Evolutionary conservation across 2,888 invertebrate species (phyloP), one percentile per base, ranked within the genome.

Genomic region (Thecocarcelia acutangulata): DNA sequence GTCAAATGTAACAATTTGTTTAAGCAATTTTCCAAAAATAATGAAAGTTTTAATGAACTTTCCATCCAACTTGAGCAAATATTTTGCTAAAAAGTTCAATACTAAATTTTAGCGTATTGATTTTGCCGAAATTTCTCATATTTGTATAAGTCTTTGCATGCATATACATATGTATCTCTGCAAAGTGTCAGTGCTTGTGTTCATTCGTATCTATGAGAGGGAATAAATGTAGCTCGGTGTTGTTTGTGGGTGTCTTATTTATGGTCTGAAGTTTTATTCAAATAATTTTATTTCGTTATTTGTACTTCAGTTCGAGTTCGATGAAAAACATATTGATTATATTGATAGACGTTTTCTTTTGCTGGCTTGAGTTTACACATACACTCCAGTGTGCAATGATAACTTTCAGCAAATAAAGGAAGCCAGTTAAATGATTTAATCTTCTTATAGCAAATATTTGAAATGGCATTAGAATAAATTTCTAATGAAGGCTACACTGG

Each of bases 281-380:
- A 50, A 50, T 11, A 50, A n/a, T 11, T 54, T 37, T 15, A 66
- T 50, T 66, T 50, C n/a, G 37, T 37, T 63, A 63, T 33, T 63
- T 19, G 21, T 48, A 19, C 13, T 21, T 64, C 12, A 21, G 37
- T 64, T 50, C 12, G 21, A 19, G 37, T 19, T 9, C 11, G n/a
- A n/a, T n/a, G n/a, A 1, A 50, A 50, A 21, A 4, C n/a, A 50
- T 19, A 33, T 63, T 37, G 48, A 48, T 33, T 12, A n/a, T 40
- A 21, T 37, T 61, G 24, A 28, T 28, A 12, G 15, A 61, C 1
- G 4, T 6, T 44, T 44, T 44, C 5, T 17, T 17, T 15, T 48
- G 19, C 19, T 28, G 15, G 9, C 8, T 21, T 11, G 3, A 50
- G 2, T 5, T 24, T 24, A 64, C 19, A 64, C 19, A 48, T 48